Percentiles rank a stretch among this genome's conserved stretches.
Evolutionary conservation across 2,888 invertebrate species (phyloP).

Genomic region (Oligia strigilis): DNA sequence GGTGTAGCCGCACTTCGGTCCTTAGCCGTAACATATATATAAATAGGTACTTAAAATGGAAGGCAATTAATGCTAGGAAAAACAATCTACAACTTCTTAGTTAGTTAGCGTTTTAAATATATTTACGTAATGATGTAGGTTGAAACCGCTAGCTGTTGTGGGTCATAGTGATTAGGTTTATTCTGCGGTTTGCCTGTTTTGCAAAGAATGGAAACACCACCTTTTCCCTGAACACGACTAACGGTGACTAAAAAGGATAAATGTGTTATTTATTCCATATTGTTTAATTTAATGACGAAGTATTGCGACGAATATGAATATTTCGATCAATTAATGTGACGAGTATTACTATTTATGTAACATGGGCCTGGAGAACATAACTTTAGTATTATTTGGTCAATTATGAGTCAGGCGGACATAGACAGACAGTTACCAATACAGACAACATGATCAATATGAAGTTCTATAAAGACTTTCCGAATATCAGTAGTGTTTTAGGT

Average conservation of each 20-base stretch:
- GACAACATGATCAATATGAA: not conserved
- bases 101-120: slow-evolving; percentile 37
- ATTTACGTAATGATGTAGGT: slow-evolving; percentile 60
- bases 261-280: slow-evolving; percentile 58
- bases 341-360: slow-evolving; percentile 29
- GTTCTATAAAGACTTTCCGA: not conserved
- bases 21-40: too few relatives aligned
- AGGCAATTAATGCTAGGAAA: slow-evolving; percentile 38
- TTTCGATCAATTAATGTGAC: slow-evolving; percentile 15
- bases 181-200: slow-evolving; percentile 85
- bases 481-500: not conserved
- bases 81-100: slow-evolving; percentile 38
- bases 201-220: slow-evolving; percentile 67
- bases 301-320: slow-evolving; percentile 34
- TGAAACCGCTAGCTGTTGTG: slow-evolving; percentile 35
- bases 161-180: slow-evolving; percentile 60
- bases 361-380: not conserved
- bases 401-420: slow-evolving; percentile 1
- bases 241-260: slow-evolving; percentile 72
- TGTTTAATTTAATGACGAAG: slow-evolving; percentile 65
- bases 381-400: slow-evolving; percentile 3
- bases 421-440: not conserved
- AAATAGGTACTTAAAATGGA: slow-evolving; percentile 11
- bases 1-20: too few relatives aligned
- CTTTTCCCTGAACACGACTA: slow-evolving; percentile 68